Conservation (phyloP, 2,797 vertebrate genomes). For the Artibeus jamaicensis region DNA sequence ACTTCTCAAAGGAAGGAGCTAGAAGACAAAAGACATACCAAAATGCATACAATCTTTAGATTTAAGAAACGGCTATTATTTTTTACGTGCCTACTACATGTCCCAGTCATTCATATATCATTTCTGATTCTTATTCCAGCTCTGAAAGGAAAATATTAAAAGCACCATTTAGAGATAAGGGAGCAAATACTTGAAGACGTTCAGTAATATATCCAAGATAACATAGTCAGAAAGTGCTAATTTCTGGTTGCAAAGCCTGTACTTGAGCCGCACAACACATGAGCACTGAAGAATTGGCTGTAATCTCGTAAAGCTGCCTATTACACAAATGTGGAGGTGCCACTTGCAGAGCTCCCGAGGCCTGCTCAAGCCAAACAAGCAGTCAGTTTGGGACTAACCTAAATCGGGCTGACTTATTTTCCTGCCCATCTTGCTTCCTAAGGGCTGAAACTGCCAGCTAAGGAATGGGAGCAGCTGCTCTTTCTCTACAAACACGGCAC, state of each 20-base stretch:
- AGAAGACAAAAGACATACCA: neutral
- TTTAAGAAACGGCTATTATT: accelerated
- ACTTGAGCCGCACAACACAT: accelerated
- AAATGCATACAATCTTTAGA: neutral
- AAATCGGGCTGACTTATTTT: neutral
- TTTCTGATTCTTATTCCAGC: neutral
- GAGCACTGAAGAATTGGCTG: neutral
- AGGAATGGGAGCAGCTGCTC: neutral
- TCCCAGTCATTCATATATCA: neutral
- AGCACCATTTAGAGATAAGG: neutral
- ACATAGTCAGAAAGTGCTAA: neutral
- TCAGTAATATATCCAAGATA: accelerated
- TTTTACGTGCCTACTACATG: accelerated
- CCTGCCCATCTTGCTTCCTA: neutral
- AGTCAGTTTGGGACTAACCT: neutral
- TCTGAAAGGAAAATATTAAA: neutral
- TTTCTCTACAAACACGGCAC: neutral
- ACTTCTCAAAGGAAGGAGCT: neutral
- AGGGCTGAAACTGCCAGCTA: neutral
- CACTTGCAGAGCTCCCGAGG: neutral
- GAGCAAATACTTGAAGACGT: neutral
- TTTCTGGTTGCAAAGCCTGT: neutral
- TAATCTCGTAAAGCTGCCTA: neutral
- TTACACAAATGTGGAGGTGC: neutral
- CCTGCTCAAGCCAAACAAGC: neutral